Evolutionary conservation across 2,797 vertebrate genomes (phyloP), one percentile per base, ranked within the genome.

Genomic region (Gallinago nigripennis): DNA sequence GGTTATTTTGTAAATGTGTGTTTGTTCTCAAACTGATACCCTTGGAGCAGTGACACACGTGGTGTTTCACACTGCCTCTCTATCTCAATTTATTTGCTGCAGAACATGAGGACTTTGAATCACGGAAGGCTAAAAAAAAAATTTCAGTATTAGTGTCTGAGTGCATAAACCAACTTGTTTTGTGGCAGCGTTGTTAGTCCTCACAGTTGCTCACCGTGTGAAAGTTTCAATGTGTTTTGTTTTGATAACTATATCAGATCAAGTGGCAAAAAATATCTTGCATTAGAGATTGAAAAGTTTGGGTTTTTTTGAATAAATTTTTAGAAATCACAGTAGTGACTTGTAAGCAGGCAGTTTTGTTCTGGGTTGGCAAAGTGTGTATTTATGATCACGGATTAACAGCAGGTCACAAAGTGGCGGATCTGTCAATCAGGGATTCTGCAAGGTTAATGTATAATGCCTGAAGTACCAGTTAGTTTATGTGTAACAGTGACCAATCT

Each of bases 111-210:
- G 8, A 18, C 11, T 60, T 57, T 0, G 3, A 86, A 35, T 51
- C 0, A 0, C 0, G 2, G 33, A 24, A 16, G 24, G 10, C 39
- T 78, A 20, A 75, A 88, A 48, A 19, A 10, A 1, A 33, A 33
- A 33, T 33, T 33, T 56, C 27, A 20, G 2, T n/a, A 1, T 33
- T n/a, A 7, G 16, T 50, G 27, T 53, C 66, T 21, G 19, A 88
- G 20, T 35, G 37, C 28, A 5, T 50, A 23, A 61, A 86, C 16
- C n/a, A 50, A 2, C 45, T 60, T 35, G 35, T 48, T 82, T 37
- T 33, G 48, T 80, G 60, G 11, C 23, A 48, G 21, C 19, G 39
- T 19, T 84, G 70, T 54, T 54, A 20, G 31, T 54, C 18, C 11
- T 69, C 17, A 5, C 9, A 18, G 10, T 45, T 28, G 6, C 9